phyloP scores from a whole-genome alignment of 1,140 invertebrate species.

The Orchestia grillus region DNA sequence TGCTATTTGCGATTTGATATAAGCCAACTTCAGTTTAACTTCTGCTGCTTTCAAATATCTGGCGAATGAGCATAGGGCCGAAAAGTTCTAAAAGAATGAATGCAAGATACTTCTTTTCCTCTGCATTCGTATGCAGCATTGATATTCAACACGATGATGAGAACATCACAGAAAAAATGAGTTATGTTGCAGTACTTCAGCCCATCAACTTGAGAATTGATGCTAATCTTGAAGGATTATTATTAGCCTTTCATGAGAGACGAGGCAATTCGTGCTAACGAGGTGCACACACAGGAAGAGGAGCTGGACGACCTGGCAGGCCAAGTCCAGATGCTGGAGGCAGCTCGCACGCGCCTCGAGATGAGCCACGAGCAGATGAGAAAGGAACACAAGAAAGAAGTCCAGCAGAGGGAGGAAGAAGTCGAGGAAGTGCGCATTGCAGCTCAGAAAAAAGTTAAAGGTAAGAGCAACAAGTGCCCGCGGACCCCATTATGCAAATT shows the following conservation, averaged over 20 bases:
- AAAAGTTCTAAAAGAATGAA: no score
- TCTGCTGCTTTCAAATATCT: no score
- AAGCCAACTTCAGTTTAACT: no score
- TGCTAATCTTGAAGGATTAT: not conserved
- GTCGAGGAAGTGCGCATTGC: conserved; percentile 89
- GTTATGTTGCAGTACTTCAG: not conserved
- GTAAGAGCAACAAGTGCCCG: conserved; percentile 70
- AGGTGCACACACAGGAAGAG: conserved; percentile 78
- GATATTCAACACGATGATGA: not conserved
- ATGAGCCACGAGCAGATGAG: conserved; percentile 93
- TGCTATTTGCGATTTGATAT: no score
- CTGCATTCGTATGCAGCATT: not conserved
- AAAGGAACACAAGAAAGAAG: conserved; percentile 88
- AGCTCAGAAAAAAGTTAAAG: conserved; percentile 91
- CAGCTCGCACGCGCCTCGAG: conserved; percentile 89
- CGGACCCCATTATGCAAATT: conserved; percentile 37
- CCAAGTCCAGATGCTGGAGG: conserved; percentile 82
- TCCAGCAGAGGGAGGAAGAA: conserved; percentile 91
- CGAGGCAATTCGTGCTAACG: not conserved
- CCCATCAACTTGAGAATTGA: not conserved
- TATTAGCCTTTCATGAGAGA: not conserved
- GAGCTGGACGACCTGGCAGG: conserved; percentile 94
- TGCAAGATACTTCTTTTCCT: no score
- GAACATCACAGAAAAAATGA: not conserved
- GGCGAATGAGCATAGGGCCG: no score